A percentile compares a stretch with the other conserved stretches of the same genome.
phyloP scores from a whole-genome alignment of 2,113 vertebrate genomes.

The Sinocyclocheilus anophthalmus region DNA sequence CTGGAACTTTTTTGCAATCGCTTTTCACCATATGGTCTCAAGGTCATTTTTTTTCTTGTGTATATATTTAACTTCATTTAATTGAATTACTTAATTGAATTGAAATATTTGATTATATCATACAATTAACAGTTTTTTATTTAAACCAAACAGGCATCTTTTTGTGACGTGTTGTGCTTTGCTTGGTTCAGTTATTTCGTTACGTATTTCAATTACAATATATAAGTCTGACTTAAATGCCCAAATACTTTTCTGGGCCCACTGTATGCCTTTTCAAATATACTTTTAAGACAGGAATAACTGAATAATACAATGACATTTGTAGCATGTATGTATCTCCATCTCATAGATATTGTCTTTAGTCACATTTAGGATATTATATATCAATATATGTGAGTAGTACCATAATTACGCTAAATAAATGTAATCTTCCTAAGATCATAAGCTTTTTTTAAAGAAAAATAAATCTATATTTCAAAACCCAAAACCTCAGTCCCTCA shows the following conservation, averaged over 20 bases:
- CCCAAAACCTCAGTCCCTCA: slow-evolving; percentile 42
- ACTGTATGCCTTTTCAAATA: background rate
- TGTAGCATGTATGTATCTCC: slow-evolving; percentile 8
- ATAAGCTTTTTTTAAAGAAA: slow-evolving; percentile 50
- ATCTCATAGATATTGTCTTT: slow-evolving; percentile 19
- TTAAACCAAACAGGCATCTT: background rate
- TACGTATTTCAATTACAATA: background rate
- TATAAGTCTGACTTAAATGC: background rate
- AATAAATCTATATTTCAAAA: slow-evolving; percentile 51
- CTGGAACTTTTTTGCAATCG: background rate
- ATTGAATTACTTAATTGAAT: background rate
- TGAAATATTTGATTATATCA: background rate
- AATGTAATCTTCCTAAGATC: slow-evolving; percentile 44
- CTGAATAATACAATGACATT: slow-evolving; percentile 13
- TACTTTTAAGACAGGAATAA: slow-evolving; percentile 29
- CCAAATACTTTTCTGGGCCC: background rate
- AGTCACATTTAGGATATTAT: slow-evolving; percentile 39
- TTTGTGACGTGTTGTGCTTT: background rate
- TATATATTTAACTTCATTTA: background rate
- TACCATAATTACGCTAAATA: slow-evolving; percentile 46
- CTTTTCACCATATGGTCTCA: background rate
- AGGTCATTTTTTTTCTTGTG: background rate
- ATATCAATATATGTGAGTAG: slow-evolving; percentile 34
- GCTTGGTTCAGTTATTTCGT: background rate
- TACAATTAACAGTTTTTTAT: background rate